These are phyloP conservation scores for Muscidifurax raptorellus DNA, from an alignment of 1,140 invertebrate species.

Conservation along the genomic window DNA sequence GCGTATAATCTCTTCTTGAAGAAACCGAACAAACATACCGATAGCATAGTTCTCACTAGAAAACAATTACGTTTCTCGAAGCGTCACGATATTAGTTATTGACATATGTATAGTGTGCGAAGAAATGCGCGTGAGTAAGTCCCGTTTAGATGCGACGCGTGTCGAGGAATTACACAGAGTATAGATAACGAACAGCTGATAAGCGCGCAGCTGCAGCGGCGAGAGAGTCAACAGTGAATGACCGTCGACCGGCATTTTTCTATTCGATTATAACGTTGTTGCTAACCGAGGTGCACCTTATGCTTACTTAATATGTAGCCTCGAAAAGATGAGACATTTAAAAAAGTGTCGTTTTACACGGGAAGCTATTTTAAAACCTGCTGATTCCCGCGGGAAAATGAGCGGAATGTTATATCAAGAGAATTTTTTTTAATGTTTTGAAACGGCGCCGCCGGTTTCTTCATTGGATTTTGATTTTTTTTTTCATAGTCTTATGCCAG, in stretches of 20 bases:
- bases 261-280: neutral
- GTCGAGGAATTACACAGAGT: neutral
- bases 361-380: neutral
- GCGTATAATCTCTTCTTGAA: too few relatives aligned
- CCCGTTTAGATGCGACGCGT: neutral
- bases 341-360: neutral
- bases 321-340: neutral
- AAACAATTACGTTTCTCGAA: neutral
- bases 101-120: neutral
- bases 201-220: neutral
- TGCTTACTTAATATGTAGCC: neutral
- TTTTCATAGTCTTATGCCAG: too few relatives aligned
- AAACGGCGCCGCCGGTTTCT: too few relatives aligned
- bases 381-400: neutral
- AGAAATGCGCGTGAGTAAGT: neutral
- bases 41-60: too few relatives aligned
- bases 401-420: neutral
- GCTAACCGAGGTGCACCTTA: neutral
- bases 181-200: constrained; percentile 24
- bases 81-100: neutral
- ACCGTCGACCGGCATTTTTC: neutral
- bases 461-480: too few relatives aligned
- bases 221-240: neutral
- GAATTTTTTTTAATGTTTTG: neutral
- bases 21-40: too few relatives aligned